A percentile compares a stretch with the other conserved stretches of the same genome.
Conservation (phyloP, 2,888 invertebrate genomes). For the Cylindroiulus punctatus region DNA sequence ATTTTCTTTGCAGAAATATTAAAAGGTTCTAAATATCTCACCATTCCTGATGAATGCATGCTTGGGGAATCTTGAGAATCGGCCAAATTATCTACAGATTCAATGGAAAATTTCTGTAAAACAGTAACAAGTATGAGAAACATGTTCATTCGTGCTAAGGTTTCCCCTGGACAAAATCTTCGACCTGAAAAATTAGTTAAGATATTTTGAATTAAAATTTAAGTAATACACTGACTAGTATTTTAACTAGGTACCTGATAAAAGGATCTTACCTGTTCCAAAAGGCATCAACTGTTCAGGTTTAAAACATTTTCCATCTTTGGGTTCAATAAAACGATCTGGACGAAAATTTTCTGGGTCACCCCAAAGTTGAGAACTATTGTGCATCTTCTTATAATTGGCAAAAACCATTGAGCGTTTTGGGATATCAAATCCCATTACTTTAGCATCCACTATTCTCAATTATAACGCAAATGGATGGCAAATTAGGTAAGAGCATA, state of each 20-base stretch:
- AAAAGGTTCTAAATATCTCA: slow-evolving; percentile 27
- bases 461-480: neutral
- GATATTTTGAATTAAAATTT: neutral
- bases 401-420: neutral
- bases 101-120: slow-evolving; percentile 10
- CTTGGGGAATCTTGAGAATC: neutral
- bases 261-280: slow-evolving; percentile 18
- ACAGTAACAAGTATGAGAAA: slow-evolving; percentile 20
- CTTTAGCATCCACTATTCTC: neutral
- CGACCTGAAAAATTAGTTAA: slow-evolving; percentile 25
- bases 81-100: neutral
- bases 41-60: neutral
- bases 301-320: slow-evolving; percentile 3
- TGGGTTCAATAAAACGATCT: slow-evolving; percentile 52
- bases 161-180: slow-evolving; percentile 37
- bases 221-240: neutral
- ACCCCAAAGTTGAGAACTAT: slow-evolving; percentile 25
- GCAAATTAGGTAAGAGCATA: neutral
- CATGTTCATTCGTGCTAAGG: slow-evolving; percentile 2
- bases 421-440: slow-evolving; percentile 47
- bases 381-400: slow-evolving; percentile 15
- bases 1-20: neutral
- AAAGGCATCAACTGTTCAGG: slow-evolving; percentile 52
- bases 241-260: neutral
- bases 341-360: slow-evolving; percentile 52